Evolutionary conservation across 1,140 invertebrate genomes (phyloP), one percentile per base, ranked within the genome.

Genomic region (Camponotus vicinus): DNA sequence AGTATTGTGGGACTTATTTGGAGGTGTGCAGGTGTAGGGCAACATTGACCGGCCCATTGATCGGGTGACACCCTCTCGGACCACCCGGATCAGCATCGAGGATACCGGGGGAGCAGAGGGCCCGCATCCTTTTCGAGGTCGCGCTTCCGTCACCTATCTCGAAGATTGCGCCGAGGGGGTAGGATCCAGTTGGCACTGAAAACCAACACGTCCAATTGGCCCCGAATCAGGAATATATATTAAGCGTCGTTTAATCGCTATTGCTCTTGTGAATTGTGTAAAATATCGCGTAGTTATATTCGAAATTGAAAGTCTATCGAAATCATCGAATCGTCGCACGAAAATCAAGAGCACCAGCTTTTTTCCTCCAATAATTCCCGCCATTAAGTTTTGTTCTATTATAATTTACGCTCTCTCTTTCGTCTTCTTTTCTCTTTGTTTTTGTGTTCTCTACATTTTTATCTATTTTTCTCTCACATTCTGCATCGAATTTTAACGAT

Each of bases 171-270:
- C 87, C 87, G 78, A 67, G 88, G 79, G 76, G 79, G 89, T 27
- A 69, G 73, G 78, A 64, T 90, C 89, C 89, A 84, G 95, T 96
- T 63, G 96, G 96, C 92, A 96, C 96, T 96, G 94, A 89, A 91
- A 96, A 90, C 86, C 91, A 87, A 90, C 91, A 92, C 88, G 91
- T 88, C 88, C 88, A 64, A 92, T 92, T 92, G 91, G 89, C 91
- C 91, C 90, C 91, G 87, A 55, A 86, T 82, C 86, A 77, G 85
- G 76, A 59, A 88, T 75, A 88, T 49, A 85, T 42, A 89, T 42
- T 84, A 27, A 27, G 75, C 78, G 66, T 82, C 85, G 42, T 42
- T 82, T 83, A 83, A 59, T 52, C 52, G 37, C 69, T 75, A 83
- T 83, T 27, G 52, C 55, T 52, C 15, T 71, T 71, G 76, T 59